Base-by-base conservation (phyloP, 2,797 vertebrate species). In the Gymnoscopelus microlampas region DNA sequence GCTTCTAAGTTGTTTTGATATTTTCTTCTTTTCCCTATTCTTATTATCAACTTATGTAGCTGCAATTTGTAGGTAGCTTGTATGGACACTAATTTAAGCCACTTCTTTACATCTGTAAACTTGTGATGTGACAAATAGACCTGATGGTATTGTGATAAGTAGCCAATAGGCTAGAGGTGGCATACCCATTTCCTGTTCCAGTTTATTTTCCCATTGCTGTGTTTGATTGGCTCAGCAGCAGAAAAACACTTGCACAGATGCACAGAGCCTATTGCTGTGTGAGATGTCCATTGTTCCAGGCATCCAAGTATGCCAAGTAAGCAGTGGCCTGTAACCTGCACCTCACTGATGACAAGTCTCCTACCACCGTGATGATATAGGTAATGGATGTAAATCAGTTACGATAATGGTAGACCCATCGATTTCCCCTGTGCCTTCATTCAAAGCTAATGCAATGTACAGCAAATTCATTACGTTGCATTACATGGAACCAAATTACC, bases 331-430 rank as follows among this genome's bases (percentile, higher is more conserved):
- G 49, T 54, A 78, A 68, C 63, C 63, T 79, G 68, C 50, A 55
- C 58, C 56, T 47, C 54, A 39, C 53, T 73, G 73, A 73, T 59
- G 74, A 73, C 29, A 67, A 71, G 57, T 76, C 73, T 75, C 64
- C 80, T 71, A 69, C 82, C 67, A 57, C 68, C 68, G 61, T 80
- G 79, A 80, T 78, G 72, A 79, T 78, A 54, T 49, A 74, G 24
- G 62, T 82, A 85, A 85, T 81, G 73, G 81, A 86, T 81, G 71
- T 80, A 84, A 84, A 85, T 84, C 68, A 73, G 74, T 86, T 90
- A 87, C 67, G 62, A 81, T 88, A 90, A 88, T 78, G 72, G 74
- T 35, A 59, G 74, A 70, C 32, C 69, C 76, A 91, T 91, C 78
- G 86, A 92, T 90, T 70, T 19, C 9, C 48, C 66, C 53, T 66